Evolutionary conservation across 2,888 invertebrate species (phyloP).

Genomic region (Eristalis tenax): DNA sequence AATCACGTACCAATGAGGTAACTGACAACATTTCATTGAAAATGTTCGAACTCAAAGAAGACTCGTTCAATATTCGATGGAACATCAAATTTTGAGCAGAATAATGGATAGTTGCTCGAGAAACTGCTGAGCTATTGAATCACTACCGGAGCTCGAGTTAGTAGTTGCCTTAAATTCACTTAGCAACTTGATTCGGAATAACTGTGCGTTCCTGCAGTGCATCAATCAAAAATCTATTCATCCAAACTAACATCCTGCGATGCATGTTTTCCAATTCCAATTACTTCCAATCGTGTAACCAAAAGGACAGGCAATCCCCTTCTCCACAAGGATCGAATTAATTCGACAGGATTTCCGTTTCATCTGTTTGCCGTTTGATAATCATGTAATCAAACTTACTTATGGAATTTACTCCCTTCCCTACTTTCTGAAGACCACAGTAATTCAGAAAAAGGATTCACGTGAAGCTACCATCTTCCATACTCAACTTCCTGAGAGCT

Average conservation of each 20-base stretch:
- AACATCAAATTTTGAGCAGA: too few relatives aligned
- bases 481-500: background rate
- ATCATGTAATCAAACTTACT: slow-evolving; percentile 27
- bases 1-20: background rate
- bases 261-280: background rate
- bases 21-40: background rate
- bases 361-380: slow-evolving; percentile 6
- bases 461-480: background rate
- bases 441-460: background rate
- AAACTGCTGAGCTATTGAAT: too few relatives aligned
- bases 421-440: background rate
- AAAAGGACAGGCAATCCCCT: background rate
- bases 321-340: slow-evolving; percentile 2
- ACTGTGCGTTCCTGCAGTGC: too few relatives aligned
- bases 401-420: background rate
- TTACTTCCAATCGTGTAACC: background rate
- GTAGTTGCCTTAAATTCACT: background rate
- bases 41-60: background rate
- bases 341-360: slow-evolving; percentile 17
- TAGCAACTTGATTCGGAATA: background rate
- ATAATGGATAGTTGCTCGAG: too few relatives aligned
- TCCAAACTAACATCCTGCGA: background rate
- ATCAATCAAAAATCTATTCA: background rate
- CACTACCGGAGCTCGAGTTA: too few relatives aligned
- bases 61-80: too few relatives aligned